phyloP scores from a whole-genome alignment of 2,797 vertebrate genomes.

The Gobio occitaniae region DNA sequence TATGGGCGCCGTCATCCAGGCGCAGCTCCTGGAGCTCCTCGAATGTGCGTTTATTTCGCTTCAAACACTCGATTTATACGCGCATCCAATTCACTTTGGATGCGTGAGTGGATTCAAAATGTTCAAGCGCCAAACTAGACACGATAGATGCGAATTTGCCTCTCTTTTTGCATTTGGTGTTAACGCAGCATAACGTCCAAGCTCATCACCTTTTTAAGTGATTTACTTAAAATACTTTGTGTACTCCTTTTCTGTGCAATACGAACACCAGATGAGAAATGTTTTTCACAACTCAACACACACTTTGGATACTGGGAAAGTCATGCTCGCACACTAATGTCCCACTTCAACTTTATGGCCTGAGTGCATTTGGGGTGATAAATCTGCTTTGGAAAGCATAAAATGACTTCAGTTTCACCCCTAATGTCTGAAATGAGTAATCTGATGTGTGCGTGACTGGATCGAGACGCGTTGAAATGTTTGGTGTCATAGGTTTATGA shows the following conservation, averaged over 20 bases:
- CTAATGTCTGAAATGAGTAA: constrained; percentile 2
- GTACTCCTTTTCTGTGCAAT: not conserved
- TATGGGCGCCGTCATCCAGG: too few relatives aligned
- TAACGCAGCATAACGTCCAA: not conserved
- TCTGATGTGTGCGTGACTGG: constrained; percentile 13
- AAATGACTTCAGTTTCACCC: constrained; percentile 19
- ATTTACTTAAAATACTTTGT: not conserved
- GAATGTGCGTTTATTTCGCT: too few relatives aligned
- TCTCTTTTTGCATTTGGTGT: too few relatives aligned
- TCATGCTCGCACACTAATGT: constrained; percentile 13
- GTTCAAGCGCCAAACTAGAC: too few relatives aligned
- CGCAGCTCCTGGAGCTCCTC: too few relatives aligned
- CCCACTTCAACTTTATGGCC: constrained; percentile 21
- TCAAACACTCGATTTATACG: too few relatives aligned
- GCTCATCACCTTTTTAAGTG: not conserved
- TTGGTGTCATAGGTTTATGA: not conserved
- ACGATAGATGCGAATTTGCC: too few relatives aligned
- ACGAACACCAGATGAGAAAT: not conserved
- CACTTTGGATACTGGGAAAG: not conserved
- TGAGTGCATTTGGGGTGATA: not conserved
- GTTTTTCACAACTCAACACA: not conserved
- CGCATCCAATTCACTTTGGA: too few relatives aligned
- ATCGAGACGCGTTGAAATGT: constrained; percentile 16
- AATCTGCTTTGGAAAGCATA: not conserved
- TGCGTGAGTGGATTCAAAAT: too few relatives aligned